phyloP scores from a whole-genome alignment of 37 sponge, comb jelly and placozoan genomes.

The Halisarca cf. caerulea region DNA sequence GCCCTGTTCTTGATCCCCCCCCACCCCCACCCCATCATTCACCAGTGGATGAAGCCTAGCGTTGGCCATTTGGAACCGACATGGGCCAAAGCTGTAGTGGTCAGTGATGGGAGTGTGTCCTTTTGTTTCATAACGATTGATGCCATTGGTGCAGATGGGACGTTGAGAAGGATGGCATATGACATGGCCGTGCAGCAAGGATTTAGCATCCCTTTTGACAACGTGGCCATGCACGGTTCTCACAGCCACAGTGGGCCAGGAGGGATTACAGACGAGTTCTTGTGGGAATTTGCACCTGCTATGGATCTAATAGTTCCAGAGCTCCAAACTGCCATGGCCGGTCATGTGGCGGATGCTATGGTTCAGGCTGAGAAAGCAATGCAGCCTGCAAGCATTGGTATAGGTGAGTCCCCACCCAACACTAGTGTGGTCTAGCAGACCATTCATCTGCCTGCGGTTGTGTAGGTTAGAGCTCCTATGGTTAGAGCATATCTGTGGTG shows the following conservation, averaged over 20 bases:
- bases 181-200: constrained; percentile 34
- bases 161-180: constrained; percentile 31
- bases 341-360: constrained; percentile 33
- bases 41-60: constrained; percentile 52
- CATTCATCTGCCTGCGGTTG: no score
- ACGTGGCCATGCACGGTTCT: constrained; percentile 35
- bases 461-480: no score
- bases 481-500: no score
- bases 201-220: constrained; percentile 13
- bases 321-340: constrained; percentile 25
- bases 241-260: constrained; percentile 54
- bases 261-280: constrained; percentile 36
- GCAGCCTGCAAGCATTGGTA: constrained; percentile 21
- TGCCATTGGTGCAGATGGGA: constrained; percentile 48
- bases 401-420: neutral
- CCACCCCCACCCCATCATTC: neutral
- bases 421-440: no score
- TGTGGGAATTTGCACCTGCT: constrained; percentile 47
- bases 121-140: constrained; percentile 45
- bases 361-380: constrained; percentile 9
- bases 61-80: constrained; percentile 37
- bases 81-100: constrained; percentile 42
- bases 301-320: constrained; percentile 43
- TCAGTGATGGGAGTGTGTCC: neutral
- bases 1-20: no score